A percentile compares a stretch with the other conserved stretches of the same genome.
Conservation (phyloP, 2,797 vertebrate species). For the Danio tinwini region DNA sequence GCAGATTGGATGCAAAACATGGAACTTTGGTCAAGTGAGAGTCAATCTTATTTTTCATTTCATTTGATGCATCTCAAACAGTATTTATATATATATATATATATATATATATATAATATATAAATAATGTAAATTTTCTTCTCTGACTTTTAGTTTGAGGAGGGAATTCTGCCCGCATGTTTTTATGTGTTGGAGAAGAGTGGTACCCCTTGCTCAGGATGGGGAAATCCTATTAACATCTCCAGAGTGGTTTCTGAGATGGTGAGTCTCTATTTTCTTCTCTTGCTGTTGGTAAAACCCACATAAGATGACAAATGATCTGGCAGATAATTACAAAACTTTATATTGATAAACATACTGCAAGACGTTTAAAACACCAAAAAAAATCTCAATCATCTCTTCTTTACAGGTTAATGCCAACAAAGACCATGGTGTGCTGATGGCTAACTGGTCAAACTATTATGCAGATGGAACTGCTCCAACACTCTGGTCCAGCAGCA, state of each 20-base stretch:
- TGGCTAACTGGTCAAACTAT: conserved; percentile 87
- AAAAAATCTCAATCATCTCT: neutral
- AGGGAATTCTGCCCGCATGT: conserved; percentile 80
- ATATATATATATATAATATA: too few relatives aligned
- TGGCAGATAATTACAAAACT: too few relatives aligned
- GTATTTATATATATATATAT: too few relatives aligned
- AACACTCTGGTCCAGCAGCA: conserved; percentile 86
- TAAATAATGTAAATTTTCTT: too few relatives aligned
- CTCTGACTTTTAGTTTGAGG: conserved; percentile 77
- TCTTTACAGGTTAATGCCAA: conserved; percentile 81
- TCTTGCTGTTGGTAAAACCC: neutral
- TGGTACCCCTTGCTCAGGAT: conserved; percentile 76
- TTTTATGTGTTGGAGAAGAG: conserved; percentile 84
- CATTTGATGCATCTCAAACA: neutral
- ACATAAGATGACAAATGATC: too few relatives aligned
- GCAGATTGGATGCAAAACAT: conserved; percentile 84
- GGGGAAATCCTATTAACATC: conserved; percentile 83
- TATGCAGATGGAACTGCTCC: conserved; percentile 83
- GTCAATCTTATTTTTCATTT: neutral
- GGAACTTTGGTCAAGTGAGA: conserved; percentile 89
- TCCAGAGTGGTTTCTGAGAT: conserved; percentile 85
- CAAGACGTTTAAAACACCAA: neutral
- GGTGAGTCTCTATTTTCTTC: conserved; percentile 73
- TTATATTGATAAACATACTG: too few relatives aligned
- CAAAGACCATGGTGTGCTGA: conserved; percentile 85